phyloP scores from a whole-genome alignment of 2,797 vertebrate genomes.

The Neopelma chrysocephalum region DNA sequence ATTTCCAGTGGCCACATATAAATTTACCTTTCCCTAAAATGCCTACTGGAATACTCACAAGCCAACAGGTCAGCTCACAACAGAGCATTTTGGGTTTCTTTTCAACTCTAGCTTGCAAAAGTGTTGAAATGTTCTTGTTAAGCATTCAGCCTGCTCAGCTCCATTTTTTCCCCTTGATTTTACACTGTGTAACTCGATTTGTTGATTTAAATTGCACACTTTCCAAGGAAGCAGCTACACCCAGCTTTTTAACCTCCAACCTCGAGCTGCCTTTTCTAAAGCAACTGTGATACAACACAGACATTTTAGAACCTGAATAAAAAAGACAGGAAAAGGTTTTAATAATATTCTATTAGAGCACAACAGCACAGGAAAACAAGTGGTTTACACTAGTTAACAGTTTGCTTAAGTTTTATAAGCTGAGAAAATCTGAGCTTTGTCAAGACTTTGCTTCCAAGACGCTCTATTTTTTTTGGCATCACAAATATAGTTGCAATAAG shows the following conservation, averaged over 20 bases:
- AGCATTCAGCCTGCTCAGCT: background rate
- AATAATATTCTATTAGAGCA: background rate
- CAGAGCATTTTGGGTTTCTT: background rate
- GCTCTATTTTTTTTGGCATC: background rate
- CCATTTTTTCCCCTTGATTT: background rate
- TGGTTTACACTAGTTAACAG: background rate
- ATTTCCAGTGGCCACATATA: background rate
- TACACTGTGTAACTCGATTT: background rate
- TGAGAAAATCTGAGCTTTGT: background rate
- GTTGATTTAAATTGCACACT: background rate
- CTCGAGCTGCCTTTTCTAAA: background rate
- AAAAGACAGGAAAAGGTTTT: background rate
- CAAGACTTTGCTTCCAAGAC: background rate
- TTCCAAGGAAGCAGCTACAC: background rate
- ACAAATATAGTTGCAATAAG: background rate
- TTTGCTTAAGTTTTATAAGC: background rate
- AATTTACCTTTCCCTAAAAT: background rate
- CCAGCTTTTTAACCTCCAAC: background rate
- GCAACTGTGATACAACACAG: background rate
- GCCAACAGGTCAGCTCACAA: background rate
- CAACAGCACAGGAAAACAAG: background rate
- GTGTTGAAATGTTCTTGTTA: background rate
- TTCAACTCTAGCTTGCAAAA: background rate
- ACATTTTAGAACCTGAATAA: background rate
- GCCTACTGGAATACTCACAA: background rate